Percentiles rank a stretch among this genome's conserved stretches.
Conservation (phyloP, 2,888 invertebrate genomes). For the Melipona beecheii region DNA sequence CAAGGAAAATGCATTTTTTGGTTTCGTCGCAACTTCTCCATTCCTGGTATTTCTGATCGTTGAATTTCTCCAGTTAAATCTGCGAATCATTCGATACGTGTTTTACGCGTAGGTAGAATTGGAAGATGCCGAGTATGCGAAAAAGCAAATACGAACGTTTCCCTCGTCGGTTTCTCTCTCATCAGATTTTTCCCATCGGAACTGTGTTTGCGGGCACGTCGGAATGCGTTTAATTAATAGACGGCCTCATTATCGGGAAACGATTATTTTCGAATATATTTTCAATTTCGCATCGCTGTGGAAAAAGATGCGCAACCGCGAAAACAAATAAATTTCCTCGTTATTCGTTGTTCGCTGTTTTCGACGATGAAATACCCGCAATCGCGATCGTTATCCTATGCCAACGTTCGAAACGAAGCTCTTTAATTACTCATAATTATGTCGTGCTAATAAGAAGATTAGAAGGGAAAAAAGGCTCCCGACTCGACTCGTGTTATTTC, state of each 20-base stretch:
- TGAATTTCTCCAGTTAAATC: neutral
- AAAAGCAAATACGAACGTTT: neutral
- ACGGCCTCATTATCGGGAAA: conserved; percentile 56
- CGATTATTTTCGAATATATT: conserved; percentile 69
- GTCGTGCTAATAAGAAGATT: no score
- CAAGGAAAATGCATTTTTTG: neutral
- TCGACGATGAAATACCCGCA: no score
- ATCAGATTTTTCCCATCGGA: conserved; percentile 27
- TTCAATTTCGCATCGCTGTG: conserved; percentile 50
- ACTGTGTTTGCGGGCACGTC: conserved; percentile 25
- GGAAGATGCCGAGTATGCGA: neutral
- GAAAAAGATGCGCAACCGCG: conserved; percentile 48
- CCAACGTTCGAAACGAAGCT: no score
- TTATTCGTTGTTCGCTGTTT: neutral
- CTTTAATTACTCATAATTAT: no score
- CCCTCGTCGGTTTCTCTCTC: no score
- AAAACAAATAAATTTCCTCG: conserved; percentile 47
- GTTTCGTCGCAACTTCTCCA: neutral
- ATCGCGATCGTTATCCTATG: no score
- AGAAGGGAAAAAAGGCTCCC: no score
- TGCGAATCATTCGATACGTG: neutral
- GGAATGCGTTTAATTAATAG: conserved; percentile 58
- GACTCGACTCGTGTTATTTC: no score
- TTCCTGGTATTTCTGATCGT: neutral
- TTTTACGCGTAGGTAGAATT: neutral